Evolutionary conservation across 2,113 vertebrate species (phyloP).

Genomic region (Perognathus longimembris): DNA sequence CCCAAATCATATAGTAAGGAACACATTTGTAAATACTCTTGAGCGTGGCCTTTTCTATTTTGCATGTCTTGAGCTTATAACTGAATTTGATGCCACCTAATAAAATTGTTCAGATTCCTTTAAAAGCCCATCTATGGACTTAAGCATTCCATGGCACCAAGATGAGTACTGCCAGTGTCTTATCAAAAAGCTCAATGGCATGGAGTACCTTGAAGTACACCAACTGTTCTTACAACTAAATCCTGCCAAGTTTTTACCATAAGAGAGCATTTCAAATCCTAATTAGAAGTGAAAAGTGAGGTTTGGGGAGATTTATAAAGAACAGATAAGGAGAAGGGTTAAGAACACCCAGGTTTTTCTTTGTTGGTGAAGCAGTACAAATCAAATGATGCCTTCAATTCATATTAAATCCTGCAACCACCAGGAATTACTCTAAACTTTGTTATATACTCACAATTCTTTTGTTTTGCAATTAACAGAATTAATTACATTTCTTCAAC

Average conservation of each 20-base stretch:
- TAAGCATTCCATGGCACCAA: neutral
- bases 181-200: neutral
- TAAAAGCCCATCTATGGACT: neutral
- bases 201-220: neutral
- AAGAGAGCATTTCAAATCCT: slow-evolving; percentile 38
- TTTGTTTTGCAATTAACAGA: slow-evolving; percentile 3
- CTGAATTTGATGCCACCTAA: slow-evolving; percentile 35
- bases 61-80: slow-evolving; percentile 24
- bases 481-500: slow-evolving; percentile 44
- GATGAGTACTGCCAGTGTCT: neutral
- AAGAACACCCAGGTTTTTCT: slow-evolving; percentile 24
- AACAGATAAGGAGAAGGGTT: neutral
- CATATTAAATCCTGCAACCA: neutral
- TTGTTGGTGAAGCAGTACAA: neutral
- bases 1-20: slow-evolving; percentile 20
- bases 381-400: neutral
- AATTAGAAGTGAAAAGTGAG: slow-evolving; percentile 23
- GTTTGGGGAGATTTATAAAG: slow-evolving; percentile 5
- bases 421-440: slow-evolving; percentile 46
- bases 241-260: neutral
- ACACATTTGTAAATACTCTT: slow-evolving; percentile 1
- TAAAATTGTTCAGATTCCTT: neutral
- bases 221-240: neutral
- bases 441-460: slow-evolving; percentile 2
- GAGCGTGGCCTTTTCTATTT: slow-evolving; percentile 16